phyloP scores from a whole-genome alignment of 2,888 invertebrate species.

The Hyposoter dolosus region DNA sequence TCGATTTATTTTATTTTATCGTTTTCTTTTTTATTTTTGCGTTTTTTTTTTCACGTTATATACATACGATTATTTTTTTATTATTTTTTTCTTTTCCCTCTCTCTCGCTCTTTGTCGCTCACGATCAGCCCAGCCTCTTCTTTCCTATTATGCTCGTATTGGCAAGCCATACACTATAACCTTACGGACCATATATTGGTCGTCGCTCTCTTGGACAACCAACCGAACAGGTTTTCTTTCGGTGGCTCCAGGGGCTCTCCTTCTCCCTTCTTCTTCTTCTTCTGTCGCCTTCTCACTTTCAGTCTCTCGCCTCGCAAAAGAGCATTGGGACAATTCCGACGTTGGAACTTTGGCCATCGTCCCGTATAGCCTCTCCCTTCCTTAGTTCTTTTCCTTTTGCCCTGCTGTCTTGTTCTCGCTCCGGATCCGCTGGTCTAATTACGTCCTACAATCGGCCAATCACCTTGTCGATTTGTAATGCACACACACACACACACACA shows the following conservation, averaged over 20 bases:
- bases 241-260: conserved; percentile 53
- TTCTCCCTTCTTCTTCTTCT: conserved; percentile 9
- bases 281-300: neutral
- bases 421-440: conserved; percentile 65
- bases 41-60: neutral
- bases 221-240: conserved; percentile 69
- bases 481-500: neutral
- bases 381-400: conserved; percentile 20
- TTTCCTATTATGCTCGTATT: conserved; percentile 56
- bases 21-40: too few relatives aligned
- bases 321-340: conserved; percentile 40
- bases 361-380: conserved; percentile 18
- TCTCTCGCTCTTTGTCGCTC: conserved; percentile 26
- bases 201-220: conserved; percentile 51
- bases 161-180: conserved; percentile 46
- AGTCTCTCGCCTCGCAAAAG: conserved; percentile 37
- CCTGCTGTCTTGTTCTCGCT: conserved; percentile 55
- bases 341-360: conserved; percentile 53
- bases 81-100: conserved; percentile 28
- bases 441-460: conserved; percentile 56
- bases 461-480: conserved; percentile 33
- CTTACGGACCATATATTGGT: conserved; percentile 50
- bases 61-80: conserved; percentile 5
- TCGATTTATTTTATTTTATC: conserved; percentile 31
- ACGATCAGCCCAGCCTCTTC: conserved; percentile 18